Conservation (phyloP, 2,113 vertebrate genomes). For the Nerophis ophidion region DNA sequence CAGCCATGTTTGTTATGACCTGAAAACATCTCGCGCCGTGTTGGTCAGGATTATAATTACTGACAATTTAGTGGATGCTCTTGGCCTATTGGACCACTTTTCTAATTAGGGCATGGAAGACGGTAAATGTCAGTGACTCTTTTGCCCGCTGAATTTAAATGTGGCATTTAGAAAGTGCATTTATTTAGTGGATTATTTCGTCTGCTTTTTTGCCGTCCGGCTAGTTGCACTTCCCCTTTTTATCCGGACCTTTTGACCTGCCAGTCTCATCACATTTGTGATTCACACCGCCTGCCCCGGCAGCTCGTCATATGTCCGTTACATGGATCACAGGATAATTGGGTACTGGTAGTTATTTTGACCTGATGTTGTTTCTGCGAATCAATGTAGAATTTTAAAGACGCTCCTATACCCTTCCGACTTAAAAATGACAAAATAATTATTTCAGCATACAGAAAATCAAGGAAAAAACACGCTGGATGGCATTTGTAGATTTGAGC, state of each 20-base stretch:
- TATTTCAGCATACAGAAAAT: not conserved
- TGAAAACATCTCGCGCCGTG: conserved; percentile 1
- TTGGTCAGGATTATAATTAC: conserved; percentile 6
- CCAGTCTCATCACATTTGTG: conserved; percentile 28
- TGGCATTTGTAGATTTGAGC: not conserved
- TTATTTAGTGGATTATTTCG: conserved; percentile 5
- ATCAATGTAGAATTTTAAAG: conserved; percentile 42
- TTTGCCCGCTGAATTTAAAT: conserved; percentile 5
- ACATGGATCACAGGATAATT: conserved; percentile 62
- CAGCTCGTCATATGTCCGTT: conserved; percentile 40
- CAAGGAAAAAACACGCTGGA: not conserved
- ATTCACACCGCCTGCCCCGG: conserved; percentile 36
- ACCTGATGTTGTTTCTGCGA: conserved; percentile 37
- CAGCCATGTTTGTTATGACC: conserved; percentile 1
- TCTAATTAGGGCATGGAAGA: conserved; percentile 7
- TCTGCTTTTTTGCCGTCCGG: conserved; percentile 6
- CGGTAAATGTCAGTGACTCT: not conserved
- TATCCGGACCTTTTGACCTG: conserved; percentile 26
- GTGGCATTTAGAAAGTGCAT: conserved; percentile 9
- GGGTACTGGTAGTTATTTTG: conserved; percentile 56
- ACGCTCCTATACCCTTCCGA: conserved; percentile 13
- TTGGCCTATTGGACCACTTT: not conserved
- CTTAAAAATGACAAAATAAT: conserved; percentile 1
- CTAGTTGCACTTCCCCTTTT: conserved; percentile 14
- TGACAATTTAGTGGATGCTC: conserved; percentile 14